Percentiles rank a stretch among this genome's conserved stretches.
phyloP scores from a whole-genome alignment of 2,113 vertebrate species.

The Ctenodactylus gundi region DNA sequence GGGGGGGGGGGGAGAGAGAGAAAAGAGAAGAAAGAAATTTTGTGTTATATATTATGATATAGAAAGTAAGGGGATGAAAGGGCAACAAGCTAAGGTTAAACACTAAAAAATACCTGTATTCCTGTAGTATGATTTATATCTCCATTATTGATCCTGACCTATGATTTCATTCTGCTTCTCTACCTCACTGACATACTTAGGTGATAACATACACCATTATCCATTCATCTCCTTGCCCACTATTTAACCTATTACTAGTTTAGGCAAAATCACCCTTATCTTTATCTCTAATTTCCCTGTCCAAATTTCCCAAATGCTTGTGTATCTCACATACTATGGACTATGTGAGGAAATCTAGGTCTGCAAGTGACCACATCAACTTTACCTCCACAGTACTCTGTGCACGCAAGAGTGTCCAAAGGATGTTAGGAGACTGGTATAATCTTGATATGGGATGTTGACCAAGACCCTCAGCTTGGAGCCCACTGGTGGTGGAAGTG shows the following conservation, averaged over 20 bases:
- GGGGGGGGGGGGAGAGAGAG: no score
- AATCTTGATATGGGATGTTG: not conserved
- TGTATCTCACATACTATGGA: no score
- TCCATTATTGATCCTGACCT: not conserved
- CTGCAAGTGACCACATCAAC: not conserved
- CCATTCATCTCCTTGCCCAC: constrained; percentile 11
- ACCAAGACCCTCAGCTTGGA: not conserved
- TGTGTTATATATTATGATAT: constrained; percentile 11
- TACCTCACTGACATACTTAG: not conserved
- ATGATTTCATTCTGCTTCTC: not conserved
- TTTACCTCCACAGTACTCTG: not conserved
- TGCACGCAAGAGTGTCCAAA: not conserved
- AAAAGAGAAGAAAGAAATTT: no score
- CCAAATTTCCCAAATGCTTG: no score
- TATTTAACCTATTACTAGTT: not conserved
- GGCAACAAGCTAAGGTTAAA: not conserved
- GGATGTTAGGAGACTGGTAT: not conserved
- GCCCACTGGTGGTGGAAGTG: not conserved
- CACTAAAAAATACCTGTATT: not conserved
- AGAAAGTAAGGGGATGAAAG: not conserved
- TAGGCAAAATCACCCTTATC: not conserved
- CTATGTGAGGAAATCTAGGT: not conserved
- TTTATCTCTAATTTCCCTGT: not conserved
- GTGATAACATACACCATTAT: not conserved
- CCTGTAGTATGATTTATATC: not conserved